Percentiles rank a stretch among this genome's conserved stretches.
Evolutionary conservation across 2,113 vertebrate genomes (phyloP).

Genomic region (Dicaeum eximium): DNA sequence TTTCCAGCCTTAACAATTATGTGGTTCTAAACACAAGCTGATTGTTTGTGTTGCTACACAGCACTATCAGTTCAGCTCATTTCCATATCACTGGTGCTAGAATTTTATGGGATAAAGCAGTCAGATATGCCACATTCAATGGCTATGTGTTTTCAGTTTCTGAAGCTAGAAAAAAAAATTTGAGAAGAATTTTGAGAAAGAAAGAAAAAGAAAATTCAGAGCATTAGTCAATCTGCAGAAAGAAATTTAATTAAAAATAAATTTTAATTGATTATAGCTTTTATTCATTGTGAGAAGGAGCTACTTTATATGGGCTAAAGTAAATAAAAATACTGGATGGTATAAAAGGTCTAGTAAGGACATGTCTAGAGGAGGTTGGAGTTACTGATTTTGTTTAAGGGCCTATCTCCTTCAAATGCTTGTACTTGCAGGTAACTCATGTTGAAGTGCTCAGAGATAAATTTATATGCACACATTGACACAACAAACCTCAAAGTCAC

Average conservation of each 20-base stretch:
- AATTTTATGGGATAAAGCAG: neutral
- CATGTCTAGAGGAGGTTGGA: neutral
- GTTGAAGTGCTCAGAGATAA: neutral
- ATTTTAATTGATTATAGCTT: neutral
- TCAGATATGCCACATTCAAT: neutral
- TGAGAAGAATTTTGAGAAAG: neutral
- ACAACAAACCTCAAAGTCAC: neutral
- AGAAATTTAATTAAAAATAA: neutral
- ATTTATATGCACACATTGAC: neutral
- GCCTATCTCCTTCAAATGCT: neutral
- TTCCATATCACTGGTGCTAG: neutral
- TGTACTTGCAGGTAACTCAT: neutral
- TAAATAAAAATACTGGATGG: neutral
- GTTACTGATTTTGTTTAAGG: neutral
- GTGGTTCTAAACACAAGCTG: neutral
- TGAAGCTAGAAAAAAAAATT: neutral
- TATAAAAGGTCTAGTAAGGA: neutral
- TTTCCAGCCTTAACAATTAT: neutral
- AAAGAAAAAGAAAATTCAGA: neutral
- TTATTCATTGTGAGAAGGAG: neutral
- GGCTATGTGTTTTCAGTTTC: neutral
- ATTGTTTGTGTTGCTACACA: accelerated
- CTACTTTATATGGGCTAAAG: neutral
- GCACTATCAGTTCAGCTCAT: neutral
- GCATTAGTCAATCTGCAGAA: neutral